Conservation (phyloP, 2,888 invertebrate genomes). For the Melanostoma mellinum region DNA sequence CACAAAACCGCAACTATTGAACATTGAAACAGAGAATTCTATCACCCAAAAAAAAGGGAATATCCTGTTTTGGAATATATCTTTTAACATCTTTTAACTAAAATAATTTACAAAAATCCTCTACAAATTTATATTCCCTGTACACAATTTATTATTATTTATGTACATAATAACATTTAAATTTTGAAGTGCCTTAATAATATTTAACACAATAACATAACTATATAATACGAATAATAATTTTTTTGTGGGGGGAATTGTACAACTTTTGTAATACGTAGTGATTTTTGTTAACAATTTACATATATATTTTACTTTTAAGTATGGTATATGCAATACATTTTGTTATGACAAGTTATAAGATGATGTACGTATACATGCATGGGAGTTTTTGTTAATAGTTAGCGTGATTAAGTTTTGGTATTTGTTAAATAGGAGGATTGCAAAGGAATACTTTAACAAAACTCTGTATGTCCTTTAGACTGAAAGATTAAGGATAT, state of each 20-base stretch:
- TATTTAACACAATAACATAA: constrained; percentile 38
- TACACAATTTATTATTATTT: constrained; percentile 25
- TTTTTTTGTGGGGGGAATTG: constrained; percentile 29
- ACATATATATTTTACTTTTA: constrained; percentile 40
- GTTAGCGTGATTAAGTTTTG: constrained; percentile 22
- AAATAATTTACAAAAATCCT: background rate
- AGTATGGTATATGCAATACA: constrained; percentile 46
- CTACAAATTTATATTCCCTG: constrained; percentile 8
- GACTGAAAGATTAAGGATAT: constrained; percentile 60
- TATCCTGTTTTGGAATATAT: background rate
- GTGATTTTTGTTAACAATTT: constrained; percentile 46
- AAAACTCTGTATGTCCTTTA: constrained; percentile 55
- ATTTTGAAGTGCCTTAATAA: constrained; percentile 57
- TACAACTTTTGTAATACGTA: constrained; percentile 35
- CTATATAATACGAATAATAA: background rate
- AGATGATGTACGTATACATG: constrained; percentile 4
- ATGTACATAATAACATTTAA: constrained; percentile 55
- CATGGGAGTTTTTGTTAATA: constrained; percentile 20
- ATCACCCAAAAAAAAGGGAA: background rate
- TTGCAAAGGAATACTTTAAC: constrained; percentile 42
- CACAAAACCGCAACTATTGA: constrained; percentile 33
- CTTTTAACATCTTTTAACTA: too few relatives aligned
- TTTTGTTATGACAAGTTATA: constrained; percentile 27
- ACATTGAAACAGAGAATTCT: constrained; percentile 24
- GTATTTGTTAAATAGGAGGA: constrained; percentile 44